Percentiles rank a stretch among this genome's conserved stretches.
Conservation (phyloP, 1,140 invertebrate species). For the Solenopsis fugax region DNA sequence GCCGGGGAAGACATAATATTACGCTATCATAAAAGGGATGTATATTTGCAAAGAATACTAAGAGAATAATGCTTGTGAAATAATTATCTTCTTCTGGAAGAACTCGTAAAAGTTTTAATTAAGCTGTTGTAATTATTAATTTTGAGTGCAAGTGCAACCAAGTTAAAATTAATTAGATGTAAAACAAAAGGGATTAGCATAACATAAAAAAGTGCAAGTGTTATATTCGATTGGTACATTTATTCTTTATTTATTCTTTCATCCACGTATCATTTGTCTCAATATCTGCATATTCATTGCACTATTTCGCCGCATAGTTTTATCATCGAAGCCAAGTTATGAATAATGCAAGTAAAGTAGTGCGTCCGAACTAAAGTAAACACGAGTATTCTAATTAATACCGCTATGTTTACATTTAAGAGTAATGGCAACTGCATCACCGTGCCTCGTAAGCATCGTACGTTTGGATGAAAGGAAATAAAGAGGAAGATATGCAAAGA, state of each 20-base stretch:
- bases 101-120: neutral
- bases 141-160: neutral
- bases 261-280: neutral
- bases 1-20: neutral
- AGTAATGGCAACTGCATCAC: neutral
- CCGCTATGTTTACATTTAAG: slow-evolving; percentile 20
- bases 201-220: neutral
- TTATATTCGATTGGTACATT: neutral
- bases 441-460: neutral
- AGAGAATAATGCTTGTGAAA: neutral
- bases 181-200: too few species aligned
- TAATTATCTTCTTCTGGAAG: neutral
- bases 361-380: slow-evolving; percentile 9
- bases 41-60: neutral
- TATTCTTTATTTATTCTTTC: neutral
- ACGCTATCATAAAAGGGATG: neutral
- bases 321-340: neutral
- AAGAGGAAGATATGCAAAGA: neutral
- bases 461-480: neutral
- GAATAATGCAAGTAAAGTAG: slow-evolving; percentile 17
- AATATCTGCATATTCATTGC: neutral
- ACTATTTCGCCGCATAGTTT: neutral
- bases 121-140: neutral
- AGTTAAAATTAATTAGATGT: neutral
- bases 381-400: slow-evolving; percentile 41